These are phyloP conservation scores for Hypocryptadius cinnamomeus DNA, from an alignment of 2,113 vertebrate species.

Conservation along the genomic window DNA sequence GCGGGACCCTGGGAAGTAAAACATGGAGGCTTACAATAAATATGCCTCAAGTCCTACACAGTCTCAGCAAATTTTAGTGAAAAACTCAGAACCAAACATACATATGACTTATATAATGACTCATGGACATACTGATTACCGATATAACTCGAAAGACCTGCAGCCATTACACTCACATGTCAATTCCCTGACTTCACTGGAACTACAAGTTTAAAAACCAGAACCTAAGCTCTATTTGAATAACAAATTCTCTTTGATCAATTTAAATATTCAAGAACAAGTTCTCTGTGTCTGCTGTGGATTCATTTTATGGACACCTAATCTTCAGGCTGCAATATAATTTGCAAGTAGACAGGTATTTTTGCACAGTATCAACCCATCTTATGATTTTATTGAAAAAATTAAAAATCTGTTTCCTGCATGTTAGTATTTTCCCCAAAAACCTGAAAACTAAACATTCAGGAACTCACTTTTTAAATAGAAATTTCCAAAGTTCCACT, in stretches of 20 bases:
- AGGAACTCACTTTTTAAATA: not conserved
- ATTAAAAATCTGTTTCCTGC: not conserved
- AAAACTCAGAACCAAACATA: not conserved
- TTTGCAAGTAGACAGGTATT: not conserved
- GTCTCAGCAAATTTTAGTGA: not conserved
- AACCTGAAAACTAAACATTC: not conserved
- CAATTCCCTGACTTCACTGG: not conserved
- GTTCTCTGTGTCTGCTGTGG: not conserved
- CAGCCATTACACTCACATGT: not conserved
- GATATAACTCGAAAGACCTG: not conserved
- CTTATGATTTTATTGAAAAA: not conserved
- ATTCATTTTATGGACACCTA: not conserved
- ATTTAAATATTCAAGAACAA: not conserved
- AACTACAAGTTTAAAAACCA: not conserved
- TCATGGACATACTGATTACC: accelerated
- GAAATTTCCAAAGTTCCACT: not conserved
- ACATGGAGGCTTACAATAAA: not conserved
- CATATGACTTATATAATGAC: not conserved
- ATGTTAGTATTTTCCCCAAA: not conserved
- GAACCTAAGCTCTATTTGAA: not conserved
- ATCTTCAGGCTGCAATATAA: not conserved
- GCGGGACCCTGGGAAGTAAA: not conserved
- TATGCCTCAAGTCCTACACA: not conserved
- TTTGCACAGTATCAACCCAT: not conserved
- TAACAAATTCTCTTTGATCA: not conserved